These are phyloP conservation scores for Hedya salicella DNA, from an alignment of 2,888 invertebrate genomes.

Conservation along the genomic window DNA sequence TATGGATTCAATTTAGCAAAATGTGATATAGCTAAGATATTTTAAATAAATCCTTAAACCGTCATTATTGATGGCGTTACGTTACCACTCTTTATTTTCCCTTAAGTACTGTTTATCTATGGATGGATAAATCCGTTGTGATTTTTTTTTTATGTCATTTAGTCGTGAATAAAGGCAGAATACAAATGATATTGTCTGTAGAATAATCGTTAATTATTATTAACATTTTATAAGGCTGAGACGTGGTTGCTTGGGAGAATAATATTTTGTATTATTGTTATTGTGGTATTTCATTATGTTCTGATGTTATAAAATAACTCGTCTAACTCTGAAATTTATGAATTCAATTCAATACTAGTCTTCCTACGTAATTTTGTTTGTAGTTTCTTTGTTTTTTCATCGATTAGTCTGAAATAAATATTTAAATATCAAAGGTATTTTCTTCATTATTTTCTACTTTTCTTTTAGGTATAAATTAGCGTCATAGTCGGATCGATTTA, in stretches of 20 bases:
- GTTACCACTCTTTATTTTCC: too few relatives aligned
- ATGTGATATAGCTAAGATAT: too few relatives aligned
- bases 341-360: slow-evolving; percentile 39
- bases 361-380: slow-evolving; percentile 21
- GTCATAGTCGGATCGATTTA: too few relatives aligned
- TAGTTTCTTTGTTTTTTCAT: slow-evolving; percentile 6
- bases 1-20: too few relatives aligned
- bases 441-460: too few relatives aligned
- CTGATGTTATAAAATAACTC: slow-evolving; percentile 27
- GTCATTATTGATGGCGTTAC: too few relatives aligned
- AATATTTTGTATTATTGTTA: slow-evolving; percentile 11
- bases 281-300: not conserved
- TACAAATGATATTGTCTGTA: not conserved
- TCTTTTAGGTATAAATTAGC: too few relatives aligned
- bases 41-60: too few relatives aligned
- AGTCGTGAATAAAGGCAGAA: too few relatives aligned
- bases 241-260: slow-evolving; percentile 1
- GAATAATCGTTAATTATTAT: not conserved
- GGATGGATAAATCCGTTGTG: too few relatives aligned
- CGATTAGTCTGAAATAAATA: slow-evolving; percentile 29
- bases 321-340: slow-evolving; percentile 18
- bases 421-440: slow-evolving; percentile 1
- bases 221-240: slow-evolving; percentile 33
- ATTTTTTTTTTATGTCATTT: too few relatives aligned
- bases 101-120: too few relatives aligned